These are phyloP conservation scores for Saguinus midas DNA, from an alignment of 2,113 vertebrate genomes.

Conservation along the genomic window DNA sequence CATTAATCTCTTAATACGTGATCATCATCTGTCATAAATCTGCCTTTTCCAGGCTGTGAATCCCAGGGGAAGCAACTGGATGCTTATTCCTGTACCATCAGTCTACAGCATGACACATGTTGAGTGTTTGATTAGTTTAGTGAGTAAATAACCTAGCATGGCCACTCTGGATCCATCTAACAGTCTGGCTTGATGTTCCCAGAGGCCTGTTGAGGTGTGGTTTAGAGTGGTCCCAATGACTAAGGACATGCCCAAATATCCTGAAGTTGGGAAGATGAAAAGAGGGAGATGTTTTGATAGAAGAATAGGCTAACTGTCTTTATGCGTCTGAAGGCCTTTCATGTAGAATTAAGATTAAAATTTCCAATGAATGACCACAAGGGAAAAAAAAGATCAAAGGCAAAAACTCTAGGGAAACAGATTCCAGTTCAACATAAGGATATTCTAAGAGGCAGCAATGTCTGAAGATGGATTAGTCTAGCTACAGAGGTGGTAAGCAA, in stretches of 20 bases:
- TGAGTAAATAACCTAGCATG: neutral
- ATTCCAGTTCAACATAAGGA: neutral
- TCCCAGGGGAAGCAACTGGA: neutral
- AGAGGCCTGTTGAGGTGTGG: neutral
- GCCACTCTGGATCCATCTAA: neutral
- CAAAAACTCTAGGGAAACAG: neutral
- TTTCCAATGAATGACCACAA: neutral
- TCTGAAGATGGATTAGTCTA: neutral
- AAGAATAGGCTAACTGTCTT: constrained; percentile 12
- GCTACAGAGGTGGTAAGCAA: neutral
- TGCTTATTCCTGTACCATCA: neutral
- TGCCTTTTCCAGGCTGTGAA: neutral
- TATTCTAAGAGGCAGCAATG: neutral
- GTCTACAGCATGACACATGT: neutral
- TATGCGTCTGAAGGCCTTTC: neutral
- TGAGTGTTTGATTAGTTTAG: neutral
- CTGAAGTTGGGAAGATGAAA: neutral
- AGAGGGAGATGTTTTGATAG: neutral
- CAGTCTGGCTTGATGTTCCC: neutral
- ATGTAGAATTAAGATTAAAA: constrained; percentile 6
- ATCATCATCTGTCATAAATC: neutral
- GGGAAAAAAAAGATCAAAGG: neutral
- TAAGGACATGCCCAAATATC: neutral
- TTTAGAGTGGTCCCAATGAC: neutral
- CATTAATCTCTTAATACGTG: neutral